Conservation (phyloP, 2,113 vertebrate genomes). For the Bungarus multicinctus region DNA sequence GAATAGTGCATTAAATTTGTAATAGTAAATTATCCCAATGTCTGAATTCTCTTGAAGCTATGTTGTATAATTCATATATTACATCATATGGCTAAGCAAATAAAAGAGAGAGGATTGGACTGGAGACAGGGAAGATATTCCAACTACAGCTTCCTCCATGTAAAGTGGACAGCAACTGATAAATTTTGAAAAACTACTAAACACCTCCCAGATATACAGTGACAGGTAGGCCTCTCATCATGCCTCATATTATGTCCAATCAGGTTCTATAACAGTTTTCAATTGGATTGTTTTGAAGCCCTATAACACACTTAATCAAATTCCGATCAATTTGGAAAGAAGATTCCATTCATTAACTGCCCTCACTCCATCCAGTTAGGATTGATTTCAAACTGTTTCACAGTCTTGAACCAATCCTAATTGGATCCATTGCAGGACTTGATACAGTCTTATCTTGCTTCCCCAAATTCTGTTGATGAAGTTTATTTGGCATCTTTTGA, state of each 20-base stretch:
- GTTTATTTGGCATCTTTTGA: not conserved
- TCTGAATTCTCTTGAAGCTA: not conserved
- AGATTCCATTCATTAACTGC: not conserved
- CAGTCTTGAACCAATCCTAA: not conserved
- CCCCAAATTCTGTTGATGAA: not conserved
- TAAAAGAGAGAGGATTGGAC: not conserved
- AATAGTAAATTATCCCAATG: not conserved
- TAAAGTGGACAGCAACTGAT: not conserved
- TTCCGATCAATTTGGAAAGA: not conserved
- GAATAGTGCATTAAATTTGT: not conserved
- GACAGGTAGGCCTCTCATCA: not conserved
- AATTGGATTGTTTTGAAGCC: not conserved
- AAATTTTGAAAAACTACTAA: not conserved
- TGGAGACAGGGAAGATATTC: no score
- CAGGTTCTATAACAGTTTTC: no score
- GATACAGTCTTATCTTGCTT: not conserved
- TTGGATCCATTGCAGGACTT: not conserved
- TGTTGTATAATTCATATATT: not conserved
- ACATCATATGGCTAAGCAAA: not conserved
- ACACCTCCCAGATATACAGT: not conserved
- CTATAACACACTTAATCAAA: no score
- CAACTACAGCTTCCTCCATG: not conserved
- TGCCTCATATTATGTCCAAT: not conserved
- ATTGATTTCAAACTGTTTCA: not conserved
- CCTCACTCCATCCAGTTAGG: not conserved